Evolutionary conservation across 2,797 vertebrate genomes (phyloP), one percentile per base, ranked within the genome.

Genomic region (Syngnathus rostellatus): DNA sequence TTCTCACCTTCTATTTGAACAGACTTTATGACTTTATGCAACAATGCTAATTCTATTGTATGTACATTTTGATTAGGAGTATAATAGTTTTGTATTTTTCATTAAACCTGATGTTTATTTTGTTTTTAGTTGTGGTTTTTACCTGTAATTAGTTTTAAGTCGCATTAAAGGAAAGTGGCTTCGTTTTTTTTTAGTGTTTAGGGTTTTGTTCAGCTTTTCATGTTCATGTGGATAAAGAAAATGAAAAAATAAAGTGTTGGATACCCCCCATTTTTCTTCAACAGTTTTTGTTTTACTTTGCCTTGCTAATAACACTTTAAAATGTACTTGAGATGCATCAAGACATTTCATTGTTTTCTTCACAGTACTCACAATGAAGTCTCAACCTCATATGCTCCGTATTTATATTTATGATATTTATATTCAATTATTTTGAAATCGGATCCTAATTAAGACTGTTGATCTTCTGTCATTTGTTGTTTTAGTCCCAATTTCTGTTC

Each of bases 401-500:
- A 6, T 50, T 31, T 31, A 4, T 31, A 31, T 31, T 3, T 0
- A 31, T 31, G 3, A 31, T 31, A 31, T 31, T 31, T 31, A 31
- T 31, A 31, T 31, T 31, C 31, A 31, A 31, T 31, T 31, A 3
- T 12, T 14, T 23, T 14, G 2, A 25, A 23, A 54, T 41, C 5
- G 10, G 11, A 46, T 38, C 45, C 25, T 37, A 37, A 25, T 65
- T 19, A 23, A 25, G 8, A 5, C 53, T 68, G 37, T 64, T 80
- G 62, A 1, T 69, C 25, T 55, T 83, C 69, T 55, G 3, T 70
- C n/a, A 37, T 57, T 57, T 75, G 41, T 69, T 50, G 81, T 81
- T 75, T 89, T 79, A 67, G 64, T 74, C 66, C 83, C 37, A 86
- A 86, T 78, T 85, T 91, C 72, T 94, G 90, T 81, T 93, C 83